phyloP scores from a whole-genome alignment of 2,888 invertebrate species.

The Acanthosoma haemorrhoidale region DNA sequence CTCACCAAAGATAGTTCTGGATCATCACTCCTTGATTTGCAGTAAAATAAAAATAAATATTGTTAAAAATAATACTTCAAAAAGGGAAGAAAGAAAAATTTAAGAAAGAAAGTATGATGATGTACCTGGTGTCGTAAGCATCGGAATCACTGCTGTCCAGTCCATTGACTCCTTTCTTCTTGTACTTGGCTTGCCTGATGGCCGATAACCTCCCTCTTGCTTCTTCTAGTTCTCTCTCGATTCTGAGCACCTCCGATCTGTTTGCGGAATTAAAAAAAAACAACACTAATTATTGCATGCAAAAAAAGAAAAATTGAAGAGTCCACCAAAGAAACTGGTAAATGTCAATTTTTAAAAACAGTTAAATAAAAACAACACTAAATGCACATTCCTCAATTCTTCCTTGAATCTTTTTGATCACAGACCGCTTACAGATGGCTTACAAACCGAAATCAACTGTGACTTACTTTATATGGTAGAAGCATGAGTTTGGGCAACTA shows the following conservation, averaged over 20 bases:
- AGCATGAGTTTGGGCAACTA: no score
- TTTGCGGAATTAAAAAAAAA: no score
- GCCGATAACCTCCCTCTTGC: constrained; percentile 85
- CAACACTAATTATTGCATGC: no score
- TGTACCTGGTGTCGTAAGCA: constrained; percentile 33
- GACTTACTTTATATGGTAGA: no score
- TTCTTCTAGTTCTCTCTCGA: constrained; percentile 88
- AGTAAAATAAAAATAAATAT: constrained; percentile 2
- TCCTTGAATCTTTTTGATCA: no score
- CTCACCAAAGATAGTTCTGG: constrained; percentile 16
- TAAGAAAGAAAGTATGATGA: background rate
- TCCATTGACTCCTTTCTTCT: constrained; percentile 51
- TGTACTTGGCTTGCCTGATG: constrained; percentile 89
- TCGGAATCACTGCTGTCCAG: constrained; percentile 43
- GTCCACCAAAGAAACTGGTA: no score
- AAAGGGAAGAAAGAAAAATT: background rate
- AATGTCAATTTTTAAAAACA: no score
- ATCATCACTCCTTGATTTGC: constrained; percentile 11
- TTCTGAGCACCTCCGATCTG: constrained; percentile 81
- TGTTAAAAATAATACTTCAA: background rate
- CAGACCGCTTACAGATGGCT: no score
- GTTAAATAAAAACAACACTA: no score
- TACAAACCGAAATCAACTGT: no score
- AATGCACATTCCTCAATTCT: no score
- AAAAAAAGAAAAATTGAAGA: no score